Evolutionary conservation across 2,888 invertebrate genomes (phyloP), one percentile per base, ranked within the genome.

Genomic region (Pseudolycoriella hygida): DNA sequence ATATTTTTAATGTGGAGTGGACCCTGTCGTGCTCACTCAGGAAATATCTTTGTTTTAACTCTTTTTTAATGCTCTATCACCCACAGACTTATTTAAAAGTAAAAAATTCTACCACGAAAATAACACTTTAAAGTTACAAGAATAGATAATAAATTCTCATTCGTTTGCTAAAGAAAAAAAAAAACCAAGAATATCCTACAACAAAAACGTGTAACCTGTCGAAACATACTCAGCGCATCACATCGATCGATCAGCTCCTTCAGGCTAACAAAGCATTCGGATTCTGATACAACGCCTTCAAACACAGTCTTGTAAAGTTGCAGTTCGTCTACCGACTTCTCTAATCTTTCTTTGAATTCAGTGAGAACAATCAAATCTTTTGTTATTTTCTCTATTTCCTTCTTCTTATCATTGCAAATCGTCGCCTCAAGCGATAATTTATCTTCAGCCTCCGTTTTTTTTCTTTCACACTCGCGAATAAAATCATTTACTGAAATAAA

Each of bases 171-270:
- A 19, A 38, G 10, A 12, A 17, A 4, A 11, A 25, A 14, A 17
- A 12, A 38, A 17, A 40, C 15, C 2, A 20, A 20, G 25, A n/a
- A n/a, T n/a, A n/a, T n/a, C n/a, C n/a, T n/a, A n/a, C n/a, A n/a
- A n/a, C n/a, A n/a, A n/a, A n/a, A n/a, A n/a, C n/a, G n/a, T n/a
- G n/a, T n/a, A n/a, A n/a, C n/a, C n/a, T n/a, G n/a, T n/a, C n/a
- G n/a, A 34, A 11, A 52, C 55, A 47, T 51, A 65, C 66, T 64
- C 18, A 66, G 44, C 1, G 64, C 66, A 57, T 66, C 65, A 47
- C 62, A 62, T 1, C 62, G 57, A 48, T 58, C 60, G 39, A 61
- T 60, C 43, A 62, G 61, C 49, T 66, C 66, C 19, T 64, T 61
- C 1, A 30, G 14, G 37, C 14, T 46, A 8, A 19, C 18, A 19